Evolutionary conservation across 1,140 invertebrate species (phyloP).

Genomic region (Lepidotrigona ventralis): DNA sequence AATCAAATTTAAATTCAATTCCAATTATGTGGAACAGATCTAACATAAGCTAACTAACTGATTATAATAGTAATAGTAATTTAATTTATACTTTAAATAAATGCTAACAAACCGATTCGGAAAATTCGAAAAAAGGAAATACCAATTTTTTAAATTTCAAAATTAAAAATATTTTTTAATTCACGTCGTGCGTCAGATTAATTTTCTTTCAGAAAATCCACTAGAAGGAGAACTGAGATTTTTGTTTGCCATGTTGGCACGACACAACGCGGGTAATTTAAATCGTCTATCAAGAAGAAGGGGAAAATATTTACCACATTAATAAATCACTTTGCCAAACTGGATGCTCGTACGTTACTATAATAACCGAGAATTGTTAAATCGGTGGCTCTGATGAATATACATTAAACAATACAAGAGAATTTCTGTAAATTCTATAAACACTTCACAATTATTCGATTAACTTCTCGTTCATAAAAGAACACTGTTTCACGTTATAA

Average conservation of each 20-base stretch:
- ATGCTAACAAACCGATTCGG: neutral
- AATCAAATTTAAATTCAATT: neutral
- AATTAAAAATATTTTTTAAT: neutral
- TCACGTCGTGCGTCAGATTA: neutral
- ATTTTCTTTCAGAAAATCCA: neutral
- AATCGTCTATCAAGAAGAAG: neutral
- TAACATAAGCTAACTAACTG: neutral
- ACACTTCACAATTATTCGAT: neutral
- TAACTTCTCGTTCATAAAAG: too few relatives aligned
- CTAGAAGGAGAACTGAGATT: too few relatives aligned
- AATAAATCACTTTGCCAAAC: slow-evolving; percentile 14
- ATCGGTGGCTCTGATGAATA: neutral
- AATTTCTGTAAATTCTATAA: neutral
- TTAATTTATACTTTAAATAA: neutral
- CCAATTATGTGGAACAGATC: neutral
- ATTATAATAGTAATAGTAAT: neutral
- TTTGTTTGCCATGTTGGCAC: neutral
- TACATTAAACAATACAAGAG: neutral
- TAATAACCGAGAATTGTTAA: neutral
- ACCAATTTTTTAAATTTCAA: neutral
- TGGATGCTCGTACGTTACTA: neutral
- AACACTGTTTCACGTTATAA: too few relatives aligned
- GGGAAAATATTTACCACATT: neutral
- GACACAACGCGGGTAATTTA: neutral
- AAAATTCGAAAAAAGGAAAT: neutral